Evolutionary conservation across 30 jellyfish, hydroid and myxozoan species (phyloP).

Genomic region (Hydractinia symbiolongicarpus): DNA sequence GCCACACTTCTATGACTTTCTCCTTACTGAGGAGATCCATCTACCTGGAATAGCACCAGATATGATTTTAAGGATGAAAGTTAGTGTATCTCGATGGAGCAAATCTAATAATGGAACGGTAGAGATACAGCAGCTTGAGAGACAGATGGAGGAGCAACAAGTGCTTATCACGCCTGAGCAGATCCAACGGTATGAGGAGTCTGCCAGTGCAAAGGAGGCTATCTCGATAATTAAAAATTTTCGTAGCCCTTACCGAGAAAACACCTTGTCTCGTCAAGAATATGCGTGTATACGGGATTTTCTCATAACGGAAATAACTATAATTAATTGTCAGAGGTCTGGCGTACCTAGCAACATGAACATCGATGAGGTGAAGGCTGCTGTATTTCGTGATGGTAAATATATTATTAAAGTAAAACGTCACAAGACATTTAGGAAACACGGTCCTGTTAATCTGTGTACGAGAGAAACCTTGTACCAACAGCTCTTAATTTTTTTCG

Average conservation of each 20-base stretch:
- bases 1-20: not conserved
- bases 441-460: not conserved
- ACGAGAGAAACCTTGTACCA: not conserved
- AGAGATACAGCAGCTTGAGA: not conserved
- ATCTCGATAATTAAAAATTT: not conserved
- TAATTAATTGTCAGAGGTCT: not conserved
- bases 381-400: not conserved
- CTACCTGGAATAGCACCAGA: not conserved
- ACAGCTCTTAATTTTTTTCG: not conserved
- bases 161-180: not conserved
- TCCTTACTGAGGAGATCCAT: not conserved
- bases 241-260: not conserved
- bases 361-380: slow-evolving; percentile 1
- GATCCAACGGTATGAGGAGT: not conserved
- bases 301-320: not conserved
- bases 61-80: not conserved
- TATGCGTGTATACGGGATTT: not conserved
- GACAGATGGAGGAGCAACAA: slow-evolving; percentile 1
- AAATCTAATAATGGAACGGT: not conserved
- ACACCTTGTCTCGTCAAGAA: not conserved
- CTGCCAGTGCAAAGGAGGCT: not conserved
- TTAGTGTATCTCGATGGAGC: slow-evolving; percentile 1
- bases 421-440: not conserved
- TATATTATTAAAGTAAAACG: not conserved
- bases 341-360: not conserved